Evolutionary conservation across 2,888 invertebrate genomes (phyloP), one percentile per base, ranked within the genome.

Genomic region (Platynereis dumerilii): DNA sequence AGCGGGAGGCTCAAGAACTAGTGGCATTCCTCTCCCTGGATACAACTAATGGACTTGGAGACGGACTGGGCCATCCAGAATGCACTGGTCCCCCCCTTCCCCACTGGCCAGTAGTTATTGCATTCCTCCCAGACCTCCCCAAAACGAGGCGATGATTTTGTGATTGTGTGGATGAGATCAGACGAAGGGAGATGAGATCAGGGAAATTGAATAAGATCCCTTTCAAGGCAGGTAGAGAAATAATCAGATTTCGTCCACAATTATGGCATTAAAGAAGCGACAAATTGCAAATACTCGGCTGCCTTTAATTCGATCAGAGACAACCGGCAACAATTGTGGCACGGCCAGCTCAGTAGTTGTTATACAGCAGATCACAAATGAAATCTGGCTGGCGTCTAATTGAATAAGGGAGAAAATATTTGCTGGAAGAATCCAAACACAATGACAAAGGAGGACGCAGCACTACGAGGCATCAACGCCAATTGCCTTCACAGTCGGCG

Each of bases 261-360:
- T 55, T 39, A 62, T 55, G 57, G 62, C 45, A 62, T 62, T 62
- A 62, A 55, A 39, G 7, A 20, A 28, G 42, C 55, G 56, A 45
- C 26, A 57, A 62, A 62, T 62, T 62, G 62, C 42, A 62, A 62
- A 62, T 62, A 62, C 56, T 62, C 56, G 62, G 56, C 34, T 29
- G 62, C 44, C 42, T 54, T 62, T 62, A 56, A 62, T 62, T 62
- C 56, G 44, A 62, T 62, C 62, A 62, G 56, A 57, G 52, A 45
- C 56, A 26, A 29, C 28, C 42, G 27, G 39, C n/a, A n/a, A 39
- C 57, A 62, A 62, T 62, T 62, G 62, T 42, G 42, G n/a, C 56
- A 56, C 52, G 29, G 55, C 56, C 56, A 28, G 42, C 27, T 39
- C 56, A 56, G 56, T 56, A 62, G 62, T 62, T 62, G 56, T 62